Conservation (phyloP, 1,140 invertebrate genomes). For the Neodiprion pinetum region DNA sequence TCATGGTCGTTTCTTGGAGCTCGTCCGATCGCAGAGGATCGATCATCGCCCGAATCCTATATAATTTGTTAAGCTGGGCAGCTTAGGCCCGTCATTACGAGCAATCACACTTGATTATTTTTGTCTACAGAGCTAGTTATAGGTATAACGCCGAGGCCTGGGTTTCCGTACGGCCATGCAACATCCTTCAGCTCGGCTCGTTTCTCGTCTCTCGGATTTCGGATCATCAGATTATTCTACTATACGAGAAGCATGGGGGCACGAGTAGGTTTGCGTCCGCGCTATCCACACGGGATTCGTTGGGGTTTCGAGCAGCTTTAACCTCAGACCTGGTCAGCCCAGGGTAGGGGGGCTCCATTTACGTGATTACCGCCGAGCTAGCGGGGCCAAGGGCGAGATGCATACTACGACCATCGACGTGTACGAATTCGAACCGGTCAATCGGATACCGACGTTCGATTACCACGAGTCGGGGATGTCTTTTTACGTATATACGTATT, state of each 20-base stretch:
- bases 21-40: slow-evolving; percentile 6
- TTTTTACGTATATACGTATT: slow-evolving; percentile 20
- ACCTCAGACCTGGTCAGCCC: too few relatives aligned
- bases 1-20: slow-evolving; percentile 10
- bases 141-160: background rate
- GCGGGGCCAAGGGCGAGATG: background rate
- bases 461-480: slow-evolving; percentile 28
- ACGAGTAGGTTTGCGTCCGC: too few relatives aligned
- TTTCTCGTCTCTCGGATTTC: too few relatives aligned
- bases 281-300: too few relatives aligned
- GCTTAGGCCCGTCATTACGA: slow-evolving; percentile 60
- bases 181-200: too few relatives aligned
- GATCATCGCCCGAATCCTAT: slow-evolving; percentile 22
- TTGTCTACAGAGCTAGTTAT: slow-evolving; percentile 52
- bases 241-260: too few relatives aligned
- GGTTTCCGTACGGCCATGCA: too few relatives aligned
- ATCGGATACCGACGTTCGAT: slow-evolving; percentile 16
- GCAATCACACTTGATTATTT: slow-evolving; percentile 63
- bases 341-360: background rate
- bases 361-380: background rate
- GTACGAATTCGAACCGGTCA: slow-evolving; percentile 21
- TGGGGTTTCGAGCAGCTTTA: too few relatives aligned
- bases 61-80: slow-evolving; percentile 62
- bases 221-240: too few relatives aligned
- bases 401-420: slow-evolving; percentile 9